phyloP scores from a whole-genome alignment of 2,888 invertebrate species.

The Eristalis arbustorum region DNA sequence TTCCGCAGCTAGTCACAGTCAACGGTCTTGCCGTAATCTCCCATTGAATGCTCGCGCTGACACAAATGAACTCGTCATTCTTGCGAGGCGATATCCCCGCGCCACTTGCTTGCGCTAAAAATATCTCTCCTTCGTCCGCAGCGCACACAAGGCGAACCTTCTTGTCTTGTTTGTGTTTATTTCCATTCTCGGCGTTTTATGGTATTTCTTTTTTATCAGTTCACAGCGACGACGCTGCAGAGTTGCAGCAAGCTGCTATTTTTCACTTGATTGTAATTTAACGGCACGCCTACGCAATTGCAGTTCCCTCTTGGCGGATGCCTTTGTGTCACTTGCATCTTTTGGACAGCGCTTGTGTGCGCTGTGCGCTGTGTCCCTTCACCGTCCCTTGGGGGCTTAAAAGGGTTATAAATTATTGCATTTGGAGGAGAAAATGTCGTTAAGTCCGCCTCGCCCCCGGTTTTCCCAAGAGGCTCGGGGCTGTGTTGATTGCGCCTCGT shows the following conservation, averaged over 20 bases:
- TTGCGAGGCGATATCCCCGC: constrained; percentile 25
- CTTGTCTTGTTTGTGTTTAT: not conserved
- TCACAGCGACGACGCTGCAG: constrained; percentile 15
- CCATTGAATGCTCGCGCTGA: constrained; percentile 56
- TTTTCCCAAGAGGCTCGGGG: not conserved
- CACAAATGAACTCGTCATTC: constrained; percentile 65
- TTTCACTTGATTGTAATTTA: constrained; percentile 70
- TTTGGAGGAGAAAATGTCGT: constrained; percentile 49
- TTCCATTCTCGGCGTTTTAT: too few species aligned
- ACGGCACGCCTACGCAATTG: constrained; percentile 64
- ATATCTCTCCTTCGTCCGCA: constrained; percentile 19
- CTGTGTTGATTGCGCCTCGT: constrained; percentile 44
- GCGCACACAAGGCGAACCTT: constrained; percentile 22
- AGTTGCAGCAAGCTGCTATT: constrained; percentile 57
- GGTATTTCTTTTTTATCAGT: constrained; percentile 55
- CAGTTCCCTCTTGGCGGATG: not conserved
- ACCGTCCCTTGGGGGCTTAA: constrained; percentile 15
- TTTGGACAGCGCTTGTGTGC: not conserved
- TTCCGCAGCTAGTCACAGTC: constrained; percentile 22
- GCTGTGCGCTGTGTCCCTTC: too few species aligned
- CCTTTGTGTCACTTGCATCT: not conserved
- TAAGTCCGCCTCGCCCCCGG: constrained; percentile 47
- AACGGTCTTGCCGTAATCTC: constrained; percentile 46
- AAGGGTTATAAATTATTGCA: constrained; percentile 67
- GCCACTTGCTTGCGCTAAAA: constrained; percentile 40